These are phyloP conservation scores for Nemotelus nigrinus DNA, from an alignment of 2,888 invertebrate genomes.

Conservation along the genomic window DNA sequence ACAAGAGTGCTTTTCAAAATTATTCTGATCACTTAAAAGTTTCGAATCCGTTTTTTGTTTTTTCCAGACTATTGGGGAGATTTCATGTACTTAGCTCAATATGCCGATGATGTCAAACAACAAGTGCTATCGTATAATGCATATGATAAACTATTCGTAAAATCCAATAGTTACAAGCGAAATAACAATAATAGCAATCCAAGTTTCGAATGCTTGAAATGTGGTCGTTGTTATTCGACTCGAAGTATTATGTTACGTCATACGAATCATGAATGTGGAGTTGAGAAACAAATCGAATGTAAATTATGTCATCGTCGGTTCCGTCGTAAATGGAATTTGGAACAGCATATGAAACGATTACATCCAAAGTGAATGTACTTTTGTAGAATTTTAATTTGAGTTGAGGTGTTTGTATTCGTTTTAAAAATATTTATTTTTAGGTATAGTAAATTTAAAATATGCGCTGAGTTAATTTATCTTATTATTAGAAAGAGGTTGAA, in stretches of 20 bases:
- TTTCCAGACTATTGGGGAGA: constrained; percentile 54
- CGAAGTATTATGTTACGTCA: constrained; percentile 56
- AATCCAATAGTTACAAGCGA: constrained; percentile 44
- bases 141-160: constrained; percentile 25
- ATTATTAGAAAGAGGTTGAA: too few relatives aligned
- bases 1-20: not conserved
- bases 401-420: too few relatives aligned
- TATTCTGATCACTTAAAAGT: not conserved
- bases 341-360: constrained; percentile 66
- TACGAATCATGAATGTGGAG: constrained; percentile 59
- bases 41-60: not conserved
- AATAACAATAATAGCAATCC: constrained; percentile 40
- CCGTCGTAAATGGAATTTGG: constrained; percentile 67
- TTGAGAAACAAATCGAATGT: constrained; percentile 63
- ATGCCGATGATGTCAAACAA: constrained; percentile 48
- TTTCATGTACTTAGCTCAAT: constrained; percentile 53
- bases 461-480: too few relatives aligned
- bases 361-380: constrained; percentile 53
- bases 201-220: constrained; percentile 53
- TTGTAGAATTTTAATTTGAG: not conserved
- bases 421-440: too few relatives aligned
- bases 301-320: constrained; percentile 61
- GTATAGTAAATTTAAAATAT: too few relatives aligned
- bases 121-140: not conserved
- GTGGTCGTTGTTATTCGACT: constrained; percentile 55